Conservation (phyloP, 2,888 invertebrate species). For the Orthosia gothica region DNA sequence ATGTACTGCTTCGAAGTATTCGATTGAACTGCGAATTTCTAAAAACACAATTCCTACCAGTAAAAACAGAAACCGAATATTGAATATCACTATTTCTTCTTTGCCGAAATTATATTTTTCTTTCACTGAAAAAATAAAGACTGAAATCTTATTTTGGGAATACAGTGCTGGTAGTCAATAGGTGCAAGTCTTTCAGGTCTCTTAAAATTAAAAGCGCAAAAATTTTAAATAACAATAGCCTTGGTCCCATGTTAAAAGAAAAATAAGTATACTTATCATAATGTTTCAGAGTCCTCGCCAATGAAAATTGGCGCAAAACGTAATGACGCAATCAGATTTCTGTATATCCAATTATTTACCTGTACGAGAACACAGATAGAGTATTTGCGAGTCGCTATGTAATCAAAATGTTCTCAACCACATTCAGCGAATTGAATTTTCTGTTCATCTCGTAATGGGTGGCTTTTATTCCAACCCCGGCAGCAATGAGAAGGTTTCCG, state of each 20-base stretch:
- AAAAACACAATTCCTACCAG: conserved; percentile 1
- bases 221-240: too few relatives aligned
- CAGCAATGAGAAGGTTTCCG: conserved; percentile 62
- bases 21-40: not conserved
- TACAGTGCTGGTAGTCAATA: not conserved
- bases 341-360: conserved; percentile 78
- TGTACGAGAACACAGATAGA: conserved; percentile 69
- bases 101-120: not conserved
- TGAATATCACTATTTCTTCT: not conserved
- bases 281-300: conserved; percentile 40
- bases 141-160: not conserved
- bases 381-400: conserved; percentile 73
- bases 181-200: not conserved
- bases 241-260: too few relatives aligned
- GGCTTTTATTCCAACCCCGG: conserved; percentile 72
- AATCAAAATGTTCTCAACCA: conserved; percentile 78
- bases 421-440: conserved; percentile 78
- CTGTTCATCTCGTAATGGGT: conserved; percentile 78
- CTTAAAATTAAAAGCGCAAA: not conserved
- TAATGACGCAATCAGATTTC: conserved; percentile 69
- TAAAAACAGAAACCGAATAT: conserved; percentile 9
- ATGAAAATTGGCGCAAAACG: conserved; percentile 65
- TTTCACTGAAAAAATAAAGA: not conserved
- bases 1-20: conserved; percentile 2
- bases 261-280: conserved; percentile 16